Evolutionary conservation across 2,888 invertebrate species (phyloP).

Genomic region (Dastarcus helophoroides): DNA sequence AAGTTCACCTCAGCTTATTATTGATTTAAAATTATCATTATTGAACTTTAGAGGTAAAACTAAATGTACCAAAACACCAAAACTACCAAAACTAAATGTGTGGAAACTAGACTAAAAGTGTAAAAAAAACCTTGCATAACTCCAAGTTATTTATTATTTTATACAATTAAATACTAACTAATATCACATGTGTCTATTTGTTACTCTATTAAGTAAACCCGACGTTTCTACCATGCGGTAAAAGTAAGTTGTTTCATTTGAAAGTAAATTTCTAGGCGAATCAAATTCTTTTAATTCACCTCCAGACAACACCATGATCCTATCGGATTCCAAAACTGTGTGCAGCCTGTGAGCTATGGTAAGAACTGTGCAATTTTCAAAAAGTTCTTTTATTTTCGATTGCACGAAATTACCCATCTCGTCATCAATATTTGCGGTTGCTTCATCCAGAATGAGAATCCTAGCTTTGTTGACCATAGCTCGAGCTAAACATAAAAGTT

Average conservation of each 20-base stretch:
- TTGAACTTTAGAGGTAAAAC: too few relatives aligned
- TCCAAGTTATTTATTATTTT: too few relatives aligned
- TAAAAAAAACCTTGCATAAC: too few relatives aligned
- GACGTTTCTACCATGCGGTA: conserved; percentile 21
- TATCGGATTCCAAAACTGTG: conserved; percentile 47
- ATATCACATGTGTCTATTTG: too few relatives aligned
- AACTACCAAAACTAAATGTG: too few relatives aligned
- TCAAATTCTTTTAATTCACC: conserved; percentile 33
- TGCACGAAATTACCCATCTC: conserved; percentile 44
- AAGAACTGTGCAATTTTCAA: conserved; percentile 42
- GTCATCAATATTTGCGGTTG: conserved; percentile 45
- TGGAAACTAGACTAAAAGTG: too few relatives aligned
- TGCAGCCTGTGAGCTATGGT: conserved; percentile 37
- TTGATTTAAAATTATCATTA: too few relatives aligned
- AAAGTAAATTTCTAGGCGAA: conserved; percentile 17
- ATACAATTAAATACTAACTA: too few relatives aligned
- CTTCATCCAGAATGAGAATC: conserved; percentile 45
- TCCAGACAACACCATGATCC: conserved; percentile 42
- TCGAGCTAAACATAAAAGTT: conserved; percentile 44
- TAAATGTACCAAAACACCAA: too few relatives aligned
- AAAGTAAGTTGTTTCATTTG: conserved; percentile 19
- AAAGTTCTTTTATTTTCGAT: conserved; percentile 40
- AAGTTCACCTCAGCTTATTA: too few relatives aligned
- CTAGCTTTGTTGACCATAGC: conserved; percentile 42
- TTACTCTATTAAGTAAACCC: too few relatives aligned